These are phyloP conservation scores for Cochlearius cochlearius DNA, from an alignment of 2,113 vertebrate species.

Conservation along the genomic window DNA sequence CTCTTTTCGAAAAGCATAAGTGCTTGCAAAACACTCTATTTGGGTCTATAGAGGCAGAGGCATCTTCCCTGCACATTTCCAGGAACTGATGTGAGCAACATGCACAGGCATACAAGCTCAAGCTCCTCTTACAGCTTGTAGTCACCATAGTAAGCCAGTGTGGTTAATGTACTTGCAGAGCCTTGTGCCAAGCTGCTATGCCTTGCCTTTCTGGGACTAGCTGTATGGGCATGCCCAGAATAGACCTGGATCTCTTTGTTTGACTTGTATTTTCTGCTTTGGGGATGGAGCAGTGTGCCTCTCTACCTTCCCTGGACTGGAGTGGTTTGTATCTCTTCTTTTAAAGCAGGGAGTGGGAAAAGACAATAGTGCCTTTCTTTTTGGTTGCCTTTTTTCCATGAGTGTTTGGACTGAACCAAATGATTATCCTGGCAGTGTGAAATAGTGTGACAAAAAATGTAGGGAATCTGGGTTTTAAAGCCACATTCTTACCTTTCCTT, in stretches of 20 bases:
- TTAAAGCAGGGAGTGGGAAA: neutral
- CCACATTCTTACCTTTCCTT: neutral
- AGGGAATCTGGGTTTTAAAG: neutral
- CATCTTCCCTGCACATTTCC: neutral
- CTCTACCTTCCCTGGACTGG: neutral
- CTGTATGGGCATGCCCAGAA: neutral
- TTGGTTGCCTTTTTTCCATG: neutral
- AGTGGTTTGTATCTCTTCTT: neutral
- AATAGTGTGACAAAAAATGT: neutral
- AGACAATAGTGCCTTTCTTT: neutral
- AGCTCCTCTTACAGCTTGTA: neutral
- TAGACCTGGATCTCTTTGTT: neutral
- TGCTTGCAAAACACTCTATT: neutral
- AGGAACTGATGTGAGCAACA: neutral
- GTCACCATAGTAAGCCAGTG: too few relatives aligned
- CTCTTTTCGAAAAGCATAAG: neutral
- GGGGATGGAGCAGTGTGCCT: neutral
- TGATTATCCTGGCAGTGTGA: neutral
- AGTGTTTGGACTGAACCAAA: neutral
- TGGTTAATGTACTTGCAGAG: neutral
- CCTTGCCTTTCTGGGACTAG: neutral
- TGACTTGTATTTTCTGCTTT: neutral
- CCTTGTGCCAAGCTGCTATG: neutral
- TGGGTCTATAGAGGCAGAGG: neutral
- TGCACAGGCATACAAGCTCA: neutral